These are phyloP conservation scores for Andrena dorsata DNA, from an alignment of 2,888 invertebrate species.

Conservation along the genomic window DNA sequence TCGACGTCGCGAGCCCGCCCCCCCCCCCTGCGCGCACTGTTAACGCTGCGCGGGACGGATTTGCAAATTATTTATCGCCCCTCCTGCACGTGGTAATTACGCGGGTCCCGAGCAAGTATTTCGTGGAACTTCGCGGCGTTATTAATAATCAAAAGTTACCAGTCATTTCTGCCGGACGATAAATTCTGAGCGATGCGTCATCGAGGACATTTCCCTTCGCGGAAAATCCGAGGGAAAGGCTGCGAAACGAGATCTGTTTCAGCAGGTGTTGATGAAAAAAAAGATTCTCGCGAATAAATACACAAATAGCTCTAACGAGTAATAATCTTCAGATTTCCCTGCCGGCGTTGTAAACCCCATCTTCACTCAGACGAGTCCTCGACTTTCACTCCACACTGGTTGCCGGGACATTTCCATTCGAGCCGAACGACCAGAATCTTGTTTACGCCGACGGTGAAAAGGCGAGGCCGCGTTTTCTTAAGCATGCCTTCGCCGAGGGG, in stretches of 20 bases:
- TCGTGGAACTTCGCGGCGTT: slow-evolving; percentile 20
- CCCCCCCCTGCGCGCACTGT: slow-evolving; percentile 46
- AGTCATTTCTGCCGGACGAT: slow-evolving; percentile 16
- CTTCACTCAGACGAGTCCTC: too few species aligned
- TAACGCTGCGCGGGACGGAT: slow-evolving; percentile 29
- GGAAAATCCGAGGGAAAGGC: neutral
- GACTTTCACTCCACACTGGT: too few species aligned
- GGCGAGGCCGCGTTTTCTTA: neutral
- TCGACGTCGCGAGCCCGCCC: slow-evolving; percentile 27
- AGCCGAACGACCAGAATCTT: neutral
- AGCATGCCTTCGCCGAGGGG: slow-evolving; percentile 10
- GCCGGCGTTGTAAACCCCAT: neutral
- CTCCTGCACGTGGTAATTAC: slow-evolving; percentile 61
- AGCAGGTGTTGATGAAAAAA: neutral
- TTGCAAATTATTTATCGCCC: slow-evolving; percentile 68
- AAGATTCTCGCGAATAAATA: neutral
- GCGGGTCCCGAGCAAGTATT: slow-evolving; percentile 43
- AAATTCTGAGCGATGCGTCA: neutral
- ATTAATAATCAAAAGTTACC: slow-evolving; percentile 50
- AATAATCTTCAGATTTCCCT: neutral
- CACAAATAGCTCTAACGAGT: neutral
- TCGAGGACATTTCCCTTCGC: neutral
- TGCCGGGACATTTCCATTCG: too few species aligned
- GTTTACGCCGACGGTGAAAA: slow-evolving; percentile 1
- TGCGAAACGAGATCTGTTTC: neutral